Evolutionary conservation across 1,140 invertebrate genomes (phyloP), one percentile per base, ranked within the genome.

Genomic region (Drosophila busckii): DNA sequence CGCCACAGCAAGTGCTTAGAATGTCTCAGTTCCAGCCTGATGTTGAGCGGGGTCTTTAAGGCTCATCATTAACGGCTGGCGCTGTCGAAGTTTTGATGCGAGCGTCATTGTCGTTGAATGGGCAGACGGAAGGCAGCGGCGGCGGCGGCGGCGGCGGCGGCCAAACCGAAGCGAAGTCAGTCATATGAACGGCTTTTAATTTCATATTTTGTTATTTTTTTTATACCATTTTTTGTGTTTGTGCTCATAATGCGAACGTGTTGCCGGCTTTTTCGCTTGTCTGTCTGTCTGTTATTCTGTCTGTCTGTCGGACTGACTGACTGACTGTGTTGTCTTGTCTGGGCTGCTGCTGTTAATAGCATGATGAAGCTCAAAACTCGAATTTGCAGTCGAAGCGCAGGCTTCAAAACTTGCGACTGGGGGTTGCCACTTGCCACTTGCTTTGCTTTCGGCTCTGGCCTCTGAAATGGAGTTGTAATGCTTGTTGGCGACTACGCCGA

Each of bases 121-220:
- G n/a, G 23, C 53, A 38, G 53, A 12, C 41, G n/a, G n/a, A n/a
- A n/a, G n/a, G n/a, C n/a, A n/a, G n/a, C n/a, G n/a, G n/a, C n/a
- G n/a, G n/a, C n/a, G n/a, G n/a, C n/a, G n/a, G n/a, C n/a, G n/a
- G n/a, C n/a, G n/a, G n/a, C n/a, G n/a, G n/a, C n/a, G n/a, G n/a
- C n/a, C n/a, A n/a, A n/a, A n/a, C n/a, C n/a, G n/a, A n/a, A n/a
- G n/a, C n/a, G n/a, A 40, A 48, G 70, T 44, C 40, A 41, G 17
- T 42, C 49, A 55, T 71, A 69, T 80, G 76, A 69, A 75, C 73
- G 75, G 75, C 73, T 82, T 80, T 80, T 80, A 80, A 83, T 80
- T 82, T 80, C 75, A 80, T 80, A 80, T 80, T 80, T 78, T 67
- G n/a, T 46, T 63, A 58, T 65, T 12, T 46, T 28, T 55, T 26